These are phyloP conservation scores for Lepidocolaptes lacrymiger DNA, from an alignment of 2,797 vertebrate genomes.

Conservation along the genomic window DNA sequence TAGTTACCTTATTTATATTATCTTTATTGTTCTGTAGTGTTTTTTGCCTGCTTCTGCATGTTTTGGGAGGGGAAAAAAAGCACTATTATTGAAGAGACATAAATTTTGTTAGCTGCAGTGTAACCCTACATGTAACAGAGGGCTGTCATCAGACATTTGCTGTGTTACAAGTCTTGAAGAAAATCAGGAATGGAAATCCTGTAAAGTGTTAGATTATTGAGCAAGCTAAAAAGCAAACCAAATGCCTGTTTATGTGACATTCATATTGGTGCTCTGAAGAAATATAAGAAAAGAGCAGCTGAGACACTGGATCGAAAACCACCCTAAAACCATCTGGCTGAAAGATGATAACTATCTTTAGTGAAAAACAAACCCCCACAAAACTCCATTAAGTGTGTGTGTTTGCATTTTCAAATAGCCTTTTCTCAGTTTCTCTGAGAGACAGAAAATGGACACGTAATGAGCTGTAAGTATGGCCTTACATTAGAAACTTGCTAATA, in stretches of 20 bases:
- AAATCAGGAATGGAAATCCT: background rate
- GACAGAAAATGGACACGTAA: background rate
- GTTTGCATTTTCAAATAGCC: background rate
- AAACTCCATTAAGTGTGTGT: rapidly evolving
- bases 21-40: background rate
- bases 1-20: conserved; percentile 11
- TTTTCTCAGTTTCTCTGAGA: background rate
- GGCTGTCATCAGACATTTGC: background rate
- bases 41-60: background rate
- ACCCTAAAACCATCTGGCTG: background rate
- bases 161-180: background rate
- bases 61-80: background rate
- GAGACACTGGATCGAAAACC: rapidly evolving
- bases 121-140: background rate
- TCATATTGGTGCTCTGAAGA: background rate
- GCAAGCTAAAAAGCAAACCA: background rate
- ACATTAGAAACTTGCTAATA: background rate
- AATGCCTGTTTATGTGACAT: background rate
- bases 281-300: background rate
- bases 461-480: background rate
- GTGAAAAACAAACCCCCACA: background rate
- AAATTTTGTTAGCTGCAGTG: background rate
- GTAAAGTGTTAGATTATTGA: background rate
- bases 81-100: background rate
- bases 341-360: background rate